Evolutionary conservation across 2,113 vertebrate genomes (phyloP), one percentile per base, ranked within the genome.

Genomic region (Formicarius rufipectus): DNA sequence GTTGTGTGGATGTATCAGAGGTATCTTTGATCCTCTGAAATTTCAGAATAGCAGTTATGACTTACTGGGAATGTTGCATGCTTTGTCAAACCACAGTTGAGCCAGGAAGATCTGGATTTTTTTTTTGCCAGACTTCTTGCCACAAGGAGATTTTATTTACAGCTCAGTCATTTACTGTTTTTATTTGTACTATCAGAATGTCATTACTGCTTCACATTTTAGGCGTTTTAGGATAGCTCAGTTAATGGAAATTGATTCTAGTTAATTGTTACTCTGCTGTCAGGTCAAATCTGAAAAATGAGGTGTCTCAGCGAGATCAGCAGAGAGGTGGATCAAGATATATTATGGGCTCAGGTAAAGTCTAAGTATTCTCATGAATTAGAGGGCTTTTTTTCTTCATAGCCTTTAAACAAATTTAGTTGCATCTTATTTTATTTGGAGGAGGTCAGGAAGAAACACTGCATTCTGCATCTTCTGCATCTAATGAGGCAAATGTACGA

Each of bases 331-430:
- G 98, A 53, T 97, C 98, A 0, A 97, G 98, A 68, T 99, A 99
- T 84, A 98, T 99, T 89, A 98, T 99, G 96, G 99, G 99, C 50
- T 99, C 99, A 98, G 99, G 99, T 99, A 97, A 93, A 49, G 39
- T 72, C 63, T 60, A 83, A 90, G 68, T 62, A 47, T 50, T 87
- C 30, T 58, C 31, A 24, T 58, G 9, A 63, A 55, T 66, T 58
- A 39, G 33, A 62, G 16, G 6, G 60, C 30, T 33, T 74, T 67
- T 82, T 85, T 85, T 31, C n/a, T 75, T 31, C 16, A 21, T 31
- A 67, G 23, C n/a, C 37, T 76, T 89, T 82, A 49, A 89, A 60
- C 10, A 60, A 55, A 44, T 50, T 44, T 47, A 49, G 19, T 73
- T 89, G 24, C 13, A 44, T 81, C 24, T 67, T 62, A 33, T 4